Base-by-base conservation (phyloP, 2,888 invertebrate genomes). In the Sesia bembeciformis region DNA sequence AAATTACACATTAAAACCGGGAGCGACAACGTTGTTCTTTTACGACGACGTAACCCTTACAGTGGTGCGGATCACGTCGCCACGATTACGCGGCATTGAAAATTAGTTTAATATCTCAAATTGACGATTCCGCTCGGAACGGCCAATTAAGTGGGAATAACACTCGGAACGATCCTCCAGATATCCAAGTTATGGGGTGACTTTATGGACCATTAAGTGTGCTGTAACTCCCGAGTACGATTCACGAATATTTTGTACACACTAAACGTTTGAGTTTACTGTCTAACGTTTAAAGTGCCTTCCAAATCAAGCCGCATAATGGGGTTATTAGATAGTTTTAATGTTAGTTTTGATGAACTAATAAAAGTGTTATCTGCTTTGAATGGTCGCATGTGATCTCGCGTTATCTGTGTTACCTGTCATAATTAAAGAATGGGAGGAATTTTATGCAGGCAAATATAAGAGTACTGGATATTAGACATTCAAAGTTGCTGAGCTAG, bases 61-160 rank as follows among this genome's bases (percentile, higher is more conserved):
- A 63, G 63, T 64, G 67, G 64, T 38, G 50, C 40, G 52, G 40
- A 53, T 71, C 84, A 81, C 83, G 84, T 84, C 79, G 78, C 72
- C 72, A 62, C 84, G 82, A 86, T 87, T 84, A 85, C 81, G 73
- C 73, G 67, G 76, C 88, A 87, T 87, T 84, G 86, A 85, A 87
- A 87, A 89, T 89, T 89, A 89, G 87, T 88, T 85, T 88, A 88
- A 88, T 88, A 89, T 86, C 88, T 83, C 76, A 78, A 88, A 89
- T 88, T 85, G 88, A 82, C 84, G 84, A 86, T 86, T 87, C 85
- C 84, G 82, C 73, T 69, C 84, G 85, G 86, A 86, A 85, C 81
- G 81, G 75, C 78, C 87, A 87, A 87, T 88, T 86, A 88, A 84
- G 84, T 79, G 79, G 76, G 86, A 79, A 84, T 88, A 87, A 88